Base-by-base conservation (phyloP, 2,797 vertebrate species). In the Sciaenops ocellatus region DNA sequence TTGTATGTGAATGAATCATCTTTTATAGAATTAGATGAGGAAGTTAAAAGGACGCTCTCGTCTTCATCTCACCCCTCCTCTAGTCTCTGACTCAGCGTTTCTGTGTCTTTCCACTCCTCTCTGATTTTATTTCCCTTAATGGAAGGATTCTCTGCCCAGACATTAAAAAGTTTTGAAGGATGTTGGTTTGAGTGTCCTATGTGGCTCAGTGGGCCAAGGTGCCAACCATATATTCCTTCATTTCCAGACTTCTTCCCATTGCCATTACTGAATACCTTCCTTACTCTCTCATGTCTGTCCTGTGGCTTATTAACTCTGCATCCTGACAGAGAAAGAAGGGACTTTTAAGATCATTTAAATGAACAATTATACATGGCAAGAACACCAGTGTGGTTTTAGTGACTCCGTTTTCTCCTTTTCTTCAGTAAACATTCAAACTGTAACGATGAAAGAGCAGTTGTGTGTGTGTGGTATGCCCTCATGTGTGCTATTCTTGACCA, bases 401-500 rank as follows among this genome's bases (percentile, higher is more conserved):
- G 50, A 63, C 52, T 80, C 15, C 11, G 64, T 63, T 38, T 50
- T 46, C 42, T 17, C 24, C 2, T 9, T 65, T 69, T 51, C 1
- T 60, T n/a, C 60, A 0, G 24, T 71, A 66, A 76, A 79, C 41
- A 70, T 59, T 56, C 4, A 38, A 56, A 65, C 7, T 47, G 15
- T 54, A 38, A 72, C 1, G 3, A 65, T 16, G 34, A 38, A 4
- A 59, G 52, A 66, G 54, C 34, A 38, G 63, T 22, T 47, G 59
- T 74, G 75, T 65, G 65, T 83, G 69, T 76, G 60, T 60, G 24
- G 34, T 74, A 52, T 81, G 74, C 70, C 67, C 70, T 83, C 55
- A 46, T 84, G 75, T 76, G 62, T 67, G 60, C 87, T 89, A 78
- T 89, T 85, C 71, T 80, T 74, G 84, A 88, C 81, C 80, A 74